Base-by-base conservation (phyloP, 2,888 invertebrate species). In the Thumatha senex region DNA sequence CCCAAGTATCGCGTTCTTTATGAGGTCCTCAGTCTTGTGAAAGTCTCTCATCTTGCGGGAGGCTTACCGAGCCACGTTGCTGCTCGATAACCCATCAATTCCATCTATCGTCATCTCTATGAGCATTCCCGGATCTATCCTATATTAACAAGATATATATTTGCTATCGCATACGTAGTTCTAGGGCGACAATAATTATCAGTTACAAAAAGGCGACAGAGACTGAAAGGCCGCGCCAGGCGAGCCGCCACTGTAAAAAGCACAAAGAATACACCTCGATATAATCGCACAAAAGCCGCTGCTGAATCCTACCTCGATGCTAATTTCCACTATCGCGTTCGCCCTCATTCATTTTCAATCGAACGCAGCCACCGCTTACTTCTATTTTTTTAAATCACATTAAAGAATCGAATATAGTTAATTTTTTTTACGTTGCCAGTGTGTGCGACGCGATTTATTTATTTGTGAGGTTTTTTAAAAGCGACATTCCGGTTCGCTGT, bases 311-410 rank as follows among this genome's bases (percentile, higher is more conserved):
- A 82, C 86, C 86, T 88, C 91, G 84, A 92, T 92, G 92, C 92
- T 92, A 92, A 92, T 92, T 92, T 91, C 92, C 89, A 89, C 91
- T 92, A 92, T 92, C 92, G 90, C 86, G 84, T 78, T 86, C 90
- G 86, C 85, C 82, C 90, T 90, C 91, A 89, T 90, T 91, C 91
- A 90, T 91, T 91, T 91, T 89, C 91, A 90, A 91, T 91, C 89
- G 89, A 80, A 89, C 84, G 53, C 86, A 83, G 81, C 76, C 82
- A 84, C 83, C 77, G 82, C 78, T 84, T 84, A 76, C 82, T 88
- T 87, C 87, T 89, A 89, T 91, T 90, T 91, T 91, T 90, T 89
- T 77, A 59, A 86, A 87, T 86, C 91, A 89, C 90, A 89, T 91
- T 89, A 86, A 91, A 92, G 92, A 91, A 91, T 90, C 89, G 89